phyloP scores from a whole-genome alignment of 2,797 vertebrate genomes.

The Malurus leucopterus region DNA sequence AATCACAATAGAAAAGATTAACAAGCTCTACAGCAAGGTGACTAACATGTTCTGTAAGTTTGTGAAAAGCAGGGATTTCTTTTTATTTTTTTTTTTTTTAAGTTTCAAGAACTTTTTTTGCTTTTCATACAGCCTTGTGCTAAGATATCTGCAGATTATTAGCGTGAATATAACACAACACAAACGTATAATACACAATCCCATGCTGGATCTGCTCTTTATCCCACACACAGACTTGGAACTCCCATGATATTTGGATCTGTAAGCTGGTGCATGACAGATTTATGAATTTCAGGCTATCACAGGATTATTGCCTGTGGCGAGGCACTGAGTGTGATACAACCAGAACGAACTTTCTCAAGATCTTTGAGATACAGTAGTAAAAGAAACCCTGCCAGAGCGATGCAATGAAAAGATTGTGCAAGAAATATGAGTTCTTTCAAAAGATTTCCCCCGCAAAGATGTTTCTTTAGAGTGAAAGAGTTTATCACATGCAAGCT shows the following conservation, averaged over 20 bases:
- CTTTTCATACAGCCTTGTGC: not conserved
- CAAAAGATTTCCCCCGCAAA: not conserved
- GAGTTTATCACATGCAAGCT: not conserved
- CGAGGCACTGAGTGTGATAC: not conserved
- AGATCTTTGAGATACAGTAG: not conserved
- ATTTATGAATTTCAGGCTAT: not conserved
- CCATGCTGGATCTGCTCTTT: not conserved
- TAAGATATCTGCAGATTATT: not conserved
- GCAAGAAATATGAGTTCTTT: not conserved
- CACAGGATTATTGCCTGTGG: not conserved
- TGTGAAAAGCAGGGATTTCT: not conserved
- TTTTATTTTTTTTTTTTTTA: fast-evolving
- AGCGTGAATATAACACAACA: not conserved
- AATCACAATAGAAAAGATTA: not conserved
- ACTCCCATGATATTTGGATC: not conserved
- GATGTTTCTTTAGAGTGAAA: not conserved
- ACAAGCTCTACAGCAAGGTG: not conserved
- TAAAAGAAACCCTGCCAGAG: not conserved
- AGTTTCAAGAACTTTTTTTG: not conserved
- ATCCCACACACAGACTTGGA: not conserved
- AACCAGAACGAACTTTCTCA: not conserved
- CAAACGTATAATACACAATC: fast-evolving
- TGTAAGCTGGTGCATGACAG: not conserved
- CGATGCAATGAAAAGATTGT: not conserved
- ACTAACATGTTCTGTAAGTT: not conserved